A percentile compares a stretch with the other conserved stretches of the same genome.
Evolutionary conservation across 2,888 invertebrate species (phyloP).

Genomic region (Acrocyrtus sp.): DNA sequence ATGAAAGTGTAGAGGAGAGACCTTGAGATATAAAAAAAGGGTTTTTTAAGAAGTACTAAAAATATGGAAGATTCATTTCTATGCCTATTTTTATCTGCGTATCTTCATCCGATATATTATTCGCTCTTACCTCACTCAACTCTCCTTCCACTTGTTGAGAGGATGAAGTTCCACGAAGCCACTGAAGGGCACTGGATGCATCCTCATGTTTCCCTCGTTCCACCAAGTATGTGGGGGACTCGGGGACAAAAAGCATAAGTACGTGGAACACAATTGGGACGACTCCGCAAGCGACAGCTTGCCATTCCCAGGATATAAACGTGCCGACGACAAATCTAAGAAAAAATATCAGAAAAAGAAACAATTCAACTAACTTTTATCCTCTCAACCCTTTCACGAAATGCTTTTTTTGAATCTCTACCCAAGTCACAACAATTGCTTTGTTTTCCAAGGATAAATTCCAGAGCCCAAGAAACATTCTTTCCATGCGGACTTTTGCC

Average conservation of each 20-base stretch:
- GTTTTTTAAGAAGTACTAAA: conserved; percentile 20
- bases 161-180: conserved; percentile 74
- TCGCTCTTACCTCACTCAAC: conserved; percentile 56
- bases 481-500: too few species aligned
- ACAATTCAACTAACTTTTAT: too few species aligned
- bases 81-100: too few species aligned
- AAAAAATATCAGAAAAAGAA: too few species aligned
- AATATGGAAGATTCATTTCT: conserved; percentile 40
- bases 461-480: too few species aligned
- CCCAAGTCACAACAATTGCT: too few species aligned
- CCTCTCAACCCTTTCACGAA: too few species aligned
- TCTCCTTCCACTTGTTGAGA: conserved; percentile 65
- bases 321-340: conserved; percentile 71
- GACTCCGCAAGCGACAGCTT: conserved; percentile 75
- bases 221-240: conserved; percentile 75
- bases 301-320: conserved; percentile 71
- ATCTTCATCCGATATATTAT: neutral
- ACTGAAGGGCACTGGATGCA: conserved; percentile 77
- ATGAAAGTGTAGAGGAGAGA: too few species aligned
- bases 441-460: too few species aligned
- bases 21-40: too few species aligned
- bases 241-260: conserved; percentile 86
- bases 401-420: too few species aligned
- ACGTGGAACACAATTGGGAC: conserved; percentile 77
- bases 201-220: conserved; percentile 71